Evolutionary conservation across 2,888 invertebrate genomes (phyloP).

Genomic region (Andrena dorsata): DNA sequence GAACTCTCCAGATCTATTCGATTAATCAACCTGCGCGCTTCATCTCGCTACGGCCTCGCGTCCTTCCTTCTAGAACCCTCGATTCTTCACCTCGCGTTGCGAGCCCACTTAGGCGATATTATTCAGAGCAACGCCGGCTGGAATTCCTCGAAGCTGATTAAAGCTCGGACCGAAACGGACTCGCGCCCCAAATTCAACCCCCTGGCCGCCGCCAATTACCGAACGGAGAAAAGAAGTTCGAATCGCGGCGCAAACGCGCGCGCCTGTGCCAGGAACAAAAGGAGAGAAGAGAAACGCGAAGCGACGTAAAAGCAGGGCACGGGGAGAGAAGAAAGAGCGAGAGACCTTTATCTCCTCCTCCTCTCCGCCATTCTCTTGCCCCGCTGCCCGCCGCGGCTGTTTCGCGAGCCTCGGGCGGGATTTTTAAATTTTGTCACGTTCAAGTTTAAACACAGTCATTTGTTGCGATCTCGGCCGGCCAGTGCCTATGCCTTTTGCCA

Average conservation of each 20-base stretch:
- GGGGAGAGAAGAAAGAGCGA: constrained; percentile 23
- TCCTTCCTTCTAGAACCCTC: too few relatives aligned
- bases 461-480: constrained; percentile 75
- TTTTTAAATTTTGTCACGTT: constrained; percentile 85
- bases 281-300: constrained; percentile 57
- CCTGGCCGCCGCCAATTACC: constrained; percentile 44
- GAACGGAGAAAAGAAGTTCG: constrained; percentile 57
- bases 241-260: constrained; percentile 69
- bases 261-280: constrained; percentile 48
- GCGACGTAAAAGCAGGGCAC: constrained; percentile 59
- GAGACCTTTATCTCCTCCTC: constrained; percentile 34
- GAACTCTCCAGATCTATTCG: not conserved
- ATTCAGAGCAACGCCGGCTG: too few relatives aligned
- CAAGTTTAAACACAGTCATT: constrained; percentile 85
- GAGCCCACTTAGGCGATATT: too few relatives aligned
- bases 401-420: constrained; percentile 68
- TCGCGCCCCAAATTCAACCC: constrained; percentile 49
- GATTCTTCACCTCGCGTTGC: too few relatives aligned
- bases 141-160: constrained; percentile 11
- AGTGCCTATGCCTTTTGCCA: constrained; percentile 76
- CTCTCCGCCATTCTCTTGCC: not conserved
- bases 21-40: not conserved
- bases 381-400: constrained; percentile 38
- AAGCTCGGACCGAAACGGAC: constrained; percentile 26
- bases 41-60: not conserved